phyloP scores from a whole-genome alignment of 1,140 invertebrate genomes.

The Drosophila malerkotliana region DNA sequence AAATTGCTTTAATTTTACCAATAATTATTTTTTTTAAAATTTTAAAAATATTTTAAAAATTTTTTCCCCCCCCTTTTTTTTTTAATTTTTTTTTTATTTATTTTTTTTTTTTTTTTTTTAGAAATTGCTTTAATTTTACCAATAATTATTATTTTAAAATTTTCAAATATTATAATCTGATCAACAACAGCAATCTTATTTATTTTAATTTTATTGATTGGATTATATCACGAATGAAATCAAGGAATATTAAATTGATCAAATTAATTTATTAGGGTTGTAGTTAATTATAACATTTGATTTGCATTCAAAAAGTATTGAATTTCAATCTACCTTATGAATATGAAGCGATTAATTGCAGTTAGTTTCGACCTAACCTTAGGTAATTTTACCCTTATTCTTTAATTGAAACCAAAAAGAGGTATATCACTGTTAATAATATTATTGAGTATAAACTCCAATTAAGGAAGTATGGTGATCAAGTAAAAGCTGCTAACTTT shows the following conservation, averaged over 20 bases:
- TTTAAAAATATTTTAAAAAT: too few relatives aligned
- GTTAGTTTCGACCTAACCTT: conserved; percentile 87
- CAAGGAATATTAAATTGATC: too few relatives aligned
- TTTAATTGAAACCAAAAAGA: conserved; percentile 86
- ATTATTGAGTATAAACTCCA: conserved; percentile 69
- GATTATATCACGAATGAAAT: too few relatives aligned
- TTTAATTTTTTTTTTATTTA: too few relatives aligned
- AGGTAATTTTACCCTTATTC: conserved; percentile 84
- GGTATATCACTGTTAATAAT: conserved; percentile 79
- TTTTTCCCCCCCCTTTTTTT: too few relatives aligned
- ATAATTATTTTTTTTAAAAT: too few relatives aligned
- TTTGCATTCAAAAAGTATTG: too few relatives aligned
- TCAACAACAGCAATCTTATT: conserved; percentile 84
- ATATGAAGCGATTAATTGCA: conserved; percentile 86
- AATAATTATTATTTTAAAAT: conserved; percentile 59
- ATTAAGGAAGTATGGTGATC: conserved; percentile 84
- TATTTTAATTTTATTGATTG: conserved; percentile 85
- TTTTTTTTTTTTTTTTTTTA: too few relatives aligned
- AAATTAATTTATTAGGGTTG: too few relatives aligned
- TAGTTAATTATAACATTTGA: too few relatives aligned
- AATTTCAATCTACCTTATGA: conserved; percentile 64
- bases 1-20: too few relatives aligned
- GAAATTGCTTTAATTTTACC: conserved; percentile 55
- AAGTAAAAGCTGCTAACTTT: conserved; percentile 85
- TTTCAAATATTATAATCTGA: conserved; percentile 83